Conservation (phyloP, 2,888 invertebrate species). For the Altica lythri region DNA sequence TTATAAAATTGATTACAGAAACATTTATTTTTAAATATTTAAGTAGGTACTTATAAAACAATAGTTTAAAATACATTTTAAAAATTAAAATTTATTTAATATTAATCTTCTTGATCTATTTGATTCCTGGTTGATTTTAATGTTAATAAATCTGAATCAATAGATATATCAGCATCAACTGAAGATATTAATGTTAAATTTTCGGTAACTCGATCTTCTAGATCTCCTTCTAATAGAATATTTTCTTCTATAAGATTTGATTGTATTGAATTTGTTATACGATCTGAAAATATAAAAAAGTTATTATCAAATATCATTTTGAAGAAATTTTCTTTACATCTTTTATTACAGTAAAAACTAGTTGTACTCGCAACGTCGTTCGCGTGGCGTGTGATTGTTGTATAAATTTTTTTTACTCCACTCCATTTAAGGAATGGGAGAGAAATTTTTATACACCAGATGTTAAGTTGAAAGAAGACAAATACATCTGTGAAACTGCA, state of each 20-base stretch:
- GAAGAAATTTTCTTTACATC: too few relatives aligned
- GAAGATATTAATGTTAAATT: constrained; percentile 40
- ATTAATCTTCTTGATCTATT: constrained; percentile 23
- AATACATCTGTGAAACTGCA: too few relatives aligned
- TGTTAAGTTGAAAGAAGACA: too few relatives aligned
- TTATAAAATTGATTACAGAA: too few relatives aligned
- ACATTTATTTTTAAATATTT: neutral
- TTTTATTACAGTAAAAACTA: too few relatives aligned
- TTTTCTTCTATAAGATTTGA: constrained; percentile 48
- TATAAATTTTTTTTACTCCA: too few relatives aligned
- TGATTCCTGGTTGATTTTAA: constrained; percentile 47
- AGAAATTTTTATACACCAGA: too few relatives aligned
- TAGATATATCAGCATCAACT: constrained; percentile 48
- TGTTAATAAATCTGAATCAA: constrained; percentile 56
- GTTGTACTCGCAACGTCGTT: too few relatives aligned
- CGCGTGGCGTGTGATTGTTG: too few relatives aligned
- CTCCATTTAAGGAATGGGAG: too few relatives aligned
- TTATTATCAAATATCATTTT: too few relatives aligned
- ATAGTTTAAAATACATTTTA: neutral
- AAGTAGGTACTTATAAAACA: neutral
- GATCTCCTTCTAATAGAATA: constrained; percentile 47
- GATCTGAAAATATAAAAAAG: constrained; percentile 40
- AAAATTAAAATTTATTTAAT: neutral
- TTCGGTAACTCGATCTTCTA: constrained; percentile 39
- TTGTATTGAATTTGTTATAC: constrained; percentile 49